These are phyloP conservation scores for Crenichthys baileyi DNA, from an alignment of 2,797 vertebrate species.

Conservation along the genomic window DNA sequence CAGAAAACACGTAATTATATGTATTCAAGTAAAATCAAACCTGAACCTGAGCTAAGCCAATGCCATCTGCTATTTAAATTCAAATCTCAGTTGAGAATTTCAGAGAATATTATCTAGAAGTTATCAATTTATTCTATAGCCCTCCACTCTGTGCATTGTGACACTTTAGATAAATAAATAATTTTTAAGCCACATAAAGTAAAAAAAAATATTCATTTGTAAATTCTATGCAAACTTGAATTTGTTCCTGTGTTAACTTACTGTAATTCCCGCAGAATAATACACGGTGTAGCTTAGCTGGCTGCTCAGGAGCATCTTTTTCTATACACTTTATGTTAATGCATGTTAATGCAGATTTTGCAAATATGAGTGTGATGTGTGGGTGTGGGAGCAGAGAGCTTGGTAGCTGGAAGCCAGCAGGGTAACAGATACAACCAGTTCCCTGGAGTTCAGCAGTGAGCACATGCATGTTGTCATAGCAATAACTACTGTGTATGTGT, in stretches of 20 bases:
- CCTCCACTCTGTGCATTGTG: background rate
- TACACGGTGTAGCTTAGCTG: background rate
- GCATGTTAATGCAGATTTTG: conserved; percentile 36
- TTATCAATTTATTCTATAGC: background rate
- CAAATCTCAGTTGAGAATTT: background rate
- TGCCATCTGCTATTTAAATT: too few relatives aligned
- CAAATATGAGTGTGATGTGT: conserved; percentile 58
- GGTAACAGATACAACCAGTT: conserved; percentile 58
- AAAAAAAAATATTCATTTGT: background rate
- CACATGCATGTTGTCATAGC: conserved; percentile 71
- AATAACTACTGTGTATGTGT: conserved; percentile 45
- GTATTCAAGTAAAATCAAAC: background rate
- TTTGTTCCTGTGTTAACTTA: background rate
- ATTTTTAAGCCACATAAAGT: background rate
- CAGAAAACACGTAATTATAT: background rate
- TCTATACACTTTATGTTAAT: conserved; percentile 9
- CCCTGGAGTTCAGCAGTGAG: conserved; percentile 52
- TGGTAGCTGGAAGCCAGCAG: conserved; percentile 50
- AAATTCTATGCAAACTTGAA: background rate
- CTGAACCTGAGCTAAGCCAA: too few relatives aligned
- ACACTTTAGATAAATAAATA: too few relatives aligned
- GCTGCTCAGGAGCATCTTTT: background rate
- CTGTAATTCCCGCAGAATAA: background rate
- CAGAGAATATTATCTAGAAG: background rate
- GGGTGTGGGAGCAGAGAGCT: conserved; percentile 67